Evolutionary conservation across 2,797 vertebrate genomes (phyloP), one percentile per base, ranked within the genome.

Genomic region (Coregonus ussuriensis): DNA sequence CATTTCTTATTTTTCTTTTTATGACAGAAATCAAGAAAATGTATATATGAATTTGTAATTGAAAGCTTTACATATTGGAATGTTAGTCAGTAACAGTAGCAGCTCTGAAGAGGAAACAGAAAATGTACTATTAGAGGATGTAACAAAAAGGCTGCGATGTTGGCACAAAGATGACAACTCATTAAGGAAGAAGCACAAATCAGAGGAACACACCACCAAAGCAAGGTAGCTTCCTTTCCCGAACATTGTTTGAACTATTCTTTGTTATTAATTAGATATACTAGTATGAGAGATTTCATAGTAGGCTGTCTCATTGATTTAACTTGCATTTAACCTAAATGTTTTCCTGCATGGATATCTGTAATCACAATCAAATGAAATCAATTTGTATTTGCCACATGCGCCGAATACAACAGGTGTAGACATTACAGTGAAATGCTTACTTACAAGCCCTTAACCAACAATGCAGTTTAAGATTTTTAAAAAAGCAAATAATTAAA

Each of bases 11-110:
- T 21, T 74, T 25, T 56, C 16, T 47, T 67, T 68, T 67, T 67
- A 21, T 74, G 15, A 52, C 18, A 56, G 0, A 47, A 62, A 72
- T 59, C 15, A 41, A 53, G 14, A 65, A 5, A 4, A 29, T 63
- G 53, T 41, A 31, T 76, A 6, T 47, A 51, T 51, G 31, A 16
- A 51, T 54, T 70, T 69, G 7, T 33, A 56, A 56, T 78, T 70
- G 35, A 14, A 21, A 31, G n/a, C 25, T 72, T 25, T 14, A 37
- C 51, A 62, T 54, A 21, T 14, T 31, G 65, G 3, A 25, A 95
- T 95, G 95, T 82, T 95, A 54, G 94, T 95, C 0, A 85, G 83
- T 69, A 95, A 95, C 86, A 95, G 94, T 86, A 94, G 94, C 88
- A 94, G 93, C 75, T 94, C 94, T 1, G 94, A 94, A 68, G 94